These are phyloP conservation scores for Penaeus japonicus DNA, from an alignment of 1,140 invertebrate species.

Conservation along the genomic window DNA sequence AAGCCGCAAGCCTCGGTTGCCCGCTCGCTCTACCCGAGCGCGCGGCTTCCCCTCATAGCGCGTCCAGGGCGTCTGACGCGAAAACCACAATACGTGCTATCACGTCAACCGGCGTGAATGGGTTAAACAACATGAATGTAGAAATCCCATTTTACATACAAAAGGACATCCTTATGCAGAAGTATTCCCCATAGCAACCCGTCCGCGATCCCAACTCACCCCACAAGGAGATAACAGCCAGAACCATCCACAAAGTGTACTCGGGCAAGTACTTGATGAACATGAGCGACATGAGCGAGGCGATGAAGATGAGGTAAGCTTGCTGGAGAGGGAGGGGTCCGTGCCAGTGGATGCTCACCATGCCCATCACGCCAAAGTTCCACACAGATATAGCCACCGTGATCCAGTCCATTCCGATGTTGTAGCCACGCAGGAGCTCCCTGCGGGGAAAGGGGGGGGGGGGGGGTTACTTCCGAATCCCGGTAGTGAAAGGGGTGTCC, in stretches of 20 bases:
- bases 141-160: too few species aligned
- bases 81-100: too few species aligned
- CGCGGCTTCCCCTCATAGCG: too few species aligned
- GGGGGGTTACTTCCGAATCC: not conserved
- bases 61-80: too few species aligned
- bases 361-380: slow-evolving; percentile 98
- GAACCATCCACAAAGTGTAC: slow-evolving; percentile 97
- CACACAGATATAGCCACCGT: slow-evolving; percentile 90
- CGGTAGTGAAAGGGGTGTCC: not conserved
- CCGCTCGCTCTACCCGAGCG: too few species aligned
- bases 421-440: slow-evolving; percentile 91
- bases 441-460: too few species aligned
- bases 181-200: not conserved
- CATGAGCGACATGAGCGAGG: slow-evolving; percentile 97
- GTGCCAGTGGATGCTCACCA: slow-evolving; percentile 99
- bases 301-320: slow-evolving; percentile 95
- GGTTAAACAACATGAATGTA: too few species aligned
- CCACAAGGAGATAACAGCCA: slow-evolving; percentile 97
- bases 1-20: too few species aligned
- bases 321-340: slow-evolving; percentile 94
- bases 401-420: slow-evolving; percentile 95
- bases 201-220: slow-evolving; percentile 70
- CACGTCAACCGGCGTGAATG: too few species aligned
- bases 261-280: slow-evolving; percentile 99
- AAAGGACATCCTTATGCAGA: not conserved